phyloP scores from a whole-genome alignment of 2,888 invertebrate species.

The Esperia sulphurella region DNA sequence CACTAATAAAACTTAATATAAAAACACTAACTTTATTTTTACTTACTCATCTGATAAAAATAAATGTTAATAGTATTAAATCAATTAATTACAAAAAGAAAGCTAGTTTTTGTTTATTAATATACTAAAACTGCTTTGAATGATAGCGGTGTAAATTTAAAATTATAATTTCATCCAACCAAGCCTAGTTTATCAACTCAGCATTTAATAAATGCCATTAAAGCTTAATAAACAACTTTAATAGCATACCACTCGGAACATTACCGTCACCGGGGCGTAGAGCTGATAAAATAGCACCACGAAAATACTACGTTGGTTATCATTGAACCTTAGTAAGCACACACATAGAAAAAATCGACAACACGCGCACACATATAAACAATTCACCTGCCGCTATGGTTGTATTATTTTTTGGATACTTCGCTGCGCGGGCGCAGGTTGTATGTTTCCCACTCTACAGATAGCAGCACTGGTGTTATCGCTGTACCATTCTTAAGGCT shows the following conservation, averaged over 20 bases:
- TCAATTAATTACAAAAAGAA: too few species aligned
- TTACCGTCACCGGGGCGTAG: constrained; percentile 27
- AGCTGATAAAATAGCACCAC: constrained; percentile 50
- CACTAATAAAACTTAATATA: too few species aligned
- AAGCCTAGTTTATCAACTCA: constrained; percentile 19
- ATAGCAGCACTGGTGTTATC: constrained; percentile 31
- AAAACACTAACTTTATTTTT: too few species aligned
- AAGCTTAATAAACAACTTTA: constrained; percentile 33
- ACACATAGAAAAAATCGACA: constrained; percentile 36
- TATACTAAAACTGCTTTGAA: too few species aligned
- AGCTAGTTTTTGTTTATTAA: too few species aligned
- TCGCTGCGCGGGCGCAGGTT: constrained; percentile 66
- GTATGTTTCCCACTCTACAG: constrained; percentile 58
- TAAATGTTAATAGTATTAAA: not conserved
- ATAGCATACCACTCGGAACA: constrained; percentile 28
- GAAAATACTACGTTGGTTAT: constrained; percentile 63
- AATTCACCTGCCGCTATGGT: constrained; percentile 72
- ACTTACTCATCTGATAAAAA: too few species aligned
- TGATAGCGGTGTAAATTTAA: not conserved
- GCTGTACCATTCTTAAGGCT: constrained; percentile 34
- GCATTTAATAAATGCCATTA: constrained; percentile 28
- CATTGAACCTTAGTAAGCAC: constrained; percentile 61
- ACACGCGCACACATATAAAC: constrained; percentile 53
- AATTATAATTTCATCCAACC: constrained; percentile 1
- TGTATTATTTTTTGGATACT: constrained; percentile 58